Evolutionary conservation across 2,888 invertebrate genomes (phyloP), one percentile per base, ranked within the genome.

Genomic region (Eucera pruinosa): DNA sequence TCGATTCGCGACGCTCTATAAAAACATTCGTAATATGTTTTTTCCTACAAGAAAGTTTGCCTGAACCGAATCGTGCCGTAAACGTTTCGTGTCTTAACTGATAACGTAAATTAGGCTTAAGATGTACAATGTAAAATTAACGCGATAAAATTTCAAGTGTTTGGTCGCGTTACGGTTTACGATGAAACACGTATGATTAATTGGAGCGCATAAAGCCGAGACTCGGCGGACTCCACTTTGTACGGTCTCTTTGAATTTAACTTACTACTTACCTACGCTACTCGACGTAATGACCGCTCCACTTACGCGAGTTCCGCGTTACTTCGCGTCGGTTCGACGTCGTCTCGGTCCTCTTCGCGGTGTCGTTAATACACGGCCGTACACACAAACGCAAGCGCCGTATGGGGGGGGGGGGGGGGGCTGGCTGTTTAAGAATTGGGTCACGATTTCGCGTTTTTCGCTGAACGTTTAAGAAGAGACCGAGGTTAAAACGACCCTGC

Each of bases 391-490:
- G n/a, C n/a, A n/a, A n/a, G n/a, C n/a, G n/a, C n/a, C n/a, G n/a
- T n/a, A n/a, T n/a, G n/a, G n/a, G n/a, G n/a, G n/a, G n/a, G n/a
- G n/a, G n/a, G n/a, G n/a, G n/a, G n/a, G n/a, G n/a, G n/a, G n/a
- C n/a, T n/a, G n/a, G 66, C 66, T 66, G 45, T 75, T 55, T n/a
- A 43, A 47, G 69, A 79, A 82, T 82, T 82, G 67, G 82, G 69
- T 80, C 82, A 45, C 50, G 76, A 80, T 76, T 72, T 69, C 76
- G 64, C 57, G 36, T 50, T 48, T 69, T 50, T 68, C 69, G 69
- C 36, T 58, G 66, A 79, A 43, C 62, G 62, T 74, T 62, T 55
- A 73, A 74, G 74, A 43, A 61, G 36, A 27, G 36, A 13, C 27
- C 43, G 41, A 50, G 60, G 66, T 57, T 57, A n/a, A 41, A 64